Conservation (phyloP, 2,113 vertebrate genomes). For the Equus quagga region DNA sequence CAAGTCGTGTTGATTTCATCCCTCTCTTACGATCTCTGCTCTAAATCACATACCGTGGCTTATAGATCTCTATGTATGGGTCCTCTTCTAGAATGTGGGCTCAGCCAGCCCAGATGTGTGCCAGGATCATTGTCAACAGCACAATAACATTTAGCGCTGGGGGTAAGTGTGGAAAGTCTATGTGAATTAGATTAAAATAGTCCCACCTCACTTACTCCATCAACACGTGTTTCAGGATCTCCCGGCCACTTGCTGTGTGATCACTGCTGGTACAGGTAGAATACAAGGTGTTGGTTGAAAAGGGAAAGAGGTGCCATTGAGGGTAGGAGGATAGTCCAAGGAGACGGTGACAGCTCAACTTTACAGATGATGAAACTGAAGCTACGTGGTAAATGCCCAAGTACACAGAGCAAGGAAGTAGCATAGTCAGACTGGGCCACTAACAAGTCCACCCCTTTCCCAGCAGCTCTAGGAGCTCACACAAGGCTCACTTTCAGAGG, state of each 20-base stretch:
- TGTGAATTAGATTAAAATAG: not conserved
- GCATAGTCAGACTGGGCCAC: too few species aligned
- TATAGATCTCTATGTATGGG: not conserved
- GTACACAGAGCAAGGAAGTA: not conserved
- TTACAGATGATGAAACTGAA: not conserved
- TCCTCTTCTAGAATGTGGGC: not conserved
- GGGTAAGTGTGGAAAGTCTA: not conserved
- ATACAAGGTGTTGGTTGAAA: not conserved
- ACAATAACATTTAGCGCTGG: not conserved
- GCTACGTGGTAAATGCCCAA: not conserved
- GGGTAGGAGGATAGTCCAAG: rapidly evolving
- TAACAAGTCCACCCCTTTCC: not conserved
- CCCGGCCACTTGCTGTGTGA: too few species aligned
- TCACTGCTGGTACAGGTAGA: not conserved
- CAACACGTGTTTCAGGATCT: not conserved
- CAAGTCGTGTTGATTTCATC: not conserved
- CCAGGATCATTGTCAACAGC: not conserved
- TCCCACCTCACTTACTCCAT: not conserved
- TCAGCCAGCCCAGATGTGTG: not conserved
- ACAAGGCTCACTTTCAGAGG: too few species aligned
- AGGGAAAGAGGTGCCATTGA: not conserved
- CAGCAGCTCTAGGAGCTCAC: not conserved
- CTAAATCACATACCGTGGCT: not conserved
- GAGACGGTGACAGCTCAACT: not conserved
- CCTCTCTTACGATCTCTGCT: not conserved